Base-by-base conservation (phyloP, 2,888 invertebrate species). In the Zelleria hepariella region DNA sequence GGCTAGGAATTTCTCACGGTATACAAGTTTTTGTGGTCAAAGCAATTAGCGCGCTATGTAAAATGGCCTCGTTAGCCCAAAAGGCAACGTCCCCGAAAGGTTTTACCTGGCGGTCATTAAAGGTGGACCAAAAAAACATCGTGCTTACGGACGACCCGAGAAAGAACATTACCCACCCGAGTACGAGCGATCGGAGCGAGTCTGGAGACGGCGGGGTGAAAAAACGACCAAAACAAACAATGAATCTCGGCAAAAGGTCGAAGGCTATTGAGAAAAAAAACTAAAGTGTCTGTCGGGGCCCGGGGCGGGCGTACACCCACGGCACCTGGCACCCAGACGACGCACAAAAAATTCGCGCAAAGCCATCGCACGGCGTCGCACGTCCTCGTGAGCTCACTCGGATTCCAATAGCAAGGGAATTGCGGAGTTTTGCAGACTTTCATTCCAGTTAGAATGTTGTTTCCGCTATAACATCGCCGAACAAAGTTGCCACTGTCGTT, bases 261-360 rank as follows among this genome's bases (percentile, higher is more conserved):
- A 73, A 77, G 72, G 73, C 72, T 75, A 66, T 73, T 70, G 65
- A 65, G 63, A 71, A 77, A 80, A 79, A 79, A 79, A 42, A 73
- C n/a, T 68, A 64, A 70, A 73, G 67, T 69, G 66, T 68, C 66
- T 68, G 69, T 68, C 72, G 58, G 10, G n/a, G n/a, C n/a, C n/a
- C 71, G 67, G 63, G 63, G 67, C 66, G 69, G 68, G 55, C 57
- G 68, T 70, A 69, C 71, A 68, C 69, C 32, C 67, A 68, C 66
- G 69, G 78, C 82, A 82, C 82, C 83, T 83, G 83, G 79, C 77
- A 73, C 74, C 77, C 80, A 82, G 81, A 83, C 81, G 80, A 82
- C 81, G 70, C 69, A 68, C 75, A 82, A 82, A 85, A 82, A 83
- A 81, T 77, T 74, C 58, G 59, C 62, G 60, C 63, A 62, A 67